phyloP scores from a whole-genome alignment of 2,888 invertebrate species.

The Leptinotarsa rubiginosa region DNA sequence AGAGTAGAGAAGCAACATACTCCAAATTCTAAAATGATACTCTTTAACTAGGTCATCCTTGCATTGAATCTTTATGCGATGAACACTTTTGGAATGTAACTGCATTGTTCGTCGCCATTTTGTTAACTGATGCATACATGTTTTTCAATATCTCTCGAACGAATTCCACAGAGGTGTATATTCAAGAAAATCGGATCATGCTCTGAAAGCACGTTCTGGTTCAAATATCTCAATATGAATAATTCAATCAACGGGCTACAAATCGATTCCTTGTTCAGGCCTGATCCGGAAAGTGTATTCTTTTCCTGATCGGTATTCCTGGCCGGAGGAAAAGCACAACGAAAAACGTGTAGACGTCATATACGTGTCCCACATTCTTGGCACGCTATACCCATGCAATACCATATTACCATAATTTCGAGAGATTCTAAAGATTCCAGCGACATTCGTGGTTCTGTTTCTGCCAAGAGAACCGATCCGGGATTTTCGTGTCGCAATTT shows the following conservation, averaged over 20 bases:
- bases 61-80: no score
- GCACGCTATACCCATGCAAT: background rate
- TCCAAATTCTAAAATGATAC: no score
- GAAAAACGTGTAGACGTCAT: background rate
- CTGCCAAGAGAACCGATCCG: background rate
- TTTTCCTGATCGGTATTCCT: background rate
- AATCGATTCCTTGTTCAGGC: background rate
- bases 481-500: background rate
- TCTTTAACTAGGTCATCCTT: no score
- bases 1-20: no score
- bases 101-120: no score
- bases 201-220: no score
- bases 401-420: slow-evolving; percentile 2
- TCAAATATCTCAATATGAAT: no score
- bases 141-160: no score
- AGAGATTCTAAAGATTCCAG: slow-evolving; percentile 2
- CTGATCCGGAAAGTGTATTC: background rate
- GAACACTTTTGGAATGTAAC: no score
- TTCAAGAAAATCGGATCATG: no score
- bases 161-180: no score
- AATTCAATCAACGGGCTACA: background rate
- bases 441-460: background rate
- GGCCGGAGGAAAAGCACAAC: background rate
- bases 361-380: background rate
- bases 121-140: no score